Base-by-base conservation (phyloP, 1,140 invertebrate species). In the Bombus sylvicola region DNA sequence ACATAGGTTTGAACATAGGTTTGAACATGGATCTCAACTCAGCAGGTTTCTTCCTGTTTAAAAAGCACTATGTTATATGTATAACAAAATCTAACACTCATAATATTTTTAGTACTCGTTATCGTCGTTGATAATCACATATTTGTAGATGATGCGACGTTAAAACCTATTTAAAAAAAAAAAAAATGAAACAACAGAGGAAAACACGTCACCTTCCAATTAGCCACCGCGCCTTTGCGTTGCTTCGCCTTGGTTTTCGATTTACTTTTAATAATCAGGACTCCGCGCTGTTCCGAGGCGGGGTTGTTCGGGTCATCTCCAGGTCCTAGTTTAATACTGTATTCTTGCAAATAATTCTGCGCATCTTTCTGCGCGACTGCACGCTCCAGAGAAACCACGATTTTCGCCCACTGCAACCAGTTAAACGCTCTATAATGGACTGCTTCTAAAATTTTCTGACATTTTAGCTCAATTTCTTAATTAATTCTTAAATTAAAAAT, bases 201-300 rank as follows among this genome's bases (percentile, higher is more conserved):
- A 10, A 78, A 82, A 80, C 74, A 68, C 71, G 47, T 90, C 88
- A 98, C 99, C 97, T 99, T 99, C 99, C 99, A 99, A 95, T 99
- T 99, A 72, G 97, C 95, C 0, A 99, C 97, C 34, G 99, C 99
- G n/a, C 98, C 98, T 94, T 99, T 99, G 83, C 99, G 96, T 95
- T 99, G 99, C 94, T 98, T 98, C 2, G 99, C 99, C 90, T 98
- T 96, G 0, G 99, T 99, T 95, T 99, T 99, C 88, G 97, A 98
- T 94, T 99, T 99, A 86, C 97, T 98, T 96, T 99, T 99, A 94
- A 99, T 99, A 72, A 99, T 98, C 97, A 99, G 98, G 12, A 99
- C 98, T 22, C 98, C 99, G 39, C 99, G 96, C 85, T 98, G 97
- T 94, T 98, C 98, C 31, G 97, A 97, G 1, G 96, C 96, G 8